Percentiles rank a stretch among this genome's conserved stretches.
Conservation (phyloP, 2,888 invertebrate genomes). For the Galeopsomyia nigrocyanea region DNA sequence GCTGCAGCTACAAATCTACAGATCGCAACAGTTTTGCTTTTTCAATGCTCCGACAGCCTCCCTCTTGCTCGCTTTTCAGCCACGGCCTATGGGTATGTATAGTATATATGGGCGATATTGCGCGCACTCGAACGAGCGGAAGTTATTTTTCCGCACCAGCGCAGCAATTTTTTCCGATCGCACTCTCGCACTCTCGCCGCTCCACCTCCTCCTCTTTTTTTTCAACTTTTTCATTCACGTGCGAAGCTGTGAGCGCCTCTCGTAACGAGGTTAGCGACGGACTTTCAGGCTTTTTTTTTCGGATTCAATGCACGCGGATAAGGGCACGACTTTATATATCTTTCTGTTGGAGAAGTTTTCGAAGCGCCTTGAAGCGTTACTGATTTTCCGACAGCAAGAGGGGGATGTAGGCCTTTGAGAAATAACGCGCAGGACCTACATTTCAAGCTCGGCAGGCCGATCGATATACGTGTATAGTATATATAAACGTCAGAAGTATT, state of each 20-base stretch:
- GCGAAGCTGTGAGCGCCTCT: slow-evolving; percentile 10
- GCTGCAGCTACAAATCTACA: slow-evolving; percentile 38
- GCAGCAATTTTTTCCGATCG: slow-evolving; percentile 53
- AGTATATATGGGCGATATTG: slow-evolving; percentile 40
- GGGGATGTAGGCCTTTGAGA: too few relatives aligned
- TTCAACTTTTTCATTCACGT: slow-evolving; percentile 46
- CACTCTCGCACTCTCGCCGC: slow-evolving; percentile 51
- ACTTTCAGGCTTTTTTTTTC: slow-evolving; percentile 44
- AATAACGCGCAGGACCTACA: too few relatives aligned
- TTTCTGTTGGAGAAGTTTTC: slow-evolving; percentile 10
- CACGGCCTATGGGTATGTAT: slow-evolving; percentile 13
- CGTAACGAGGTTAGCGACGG: slow-evolving; percentile 63
- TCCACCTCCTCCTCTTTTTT: not conserved
- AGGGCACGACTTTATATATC: not conserved
- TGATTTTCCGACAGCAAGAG: not conserved
- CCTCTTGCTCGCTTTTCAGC: slow-evolving; percentile 26
- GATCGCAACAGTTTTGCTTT: slow-evolving; percentile 40
- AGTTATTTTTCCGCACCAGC: slow-evolving; percentile 61
- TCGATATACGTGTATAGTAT: too few relatives aligned
- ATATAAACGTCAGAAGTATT: not conserved
- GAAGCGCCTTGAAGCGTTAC: not conserved
- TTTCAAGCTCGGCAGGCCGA: too few relatives aligned
- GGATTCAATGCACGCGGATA: slow-evolving; percentile 21
- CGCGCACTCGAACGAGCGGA: slow-evolving; percentile 58
- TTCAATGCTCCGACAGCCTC: slow-evolving; percentile 43